phyloP scores from a whole-genome alignment of 2,113 vertebrate species.

The Epinephelus fuscoguttatus region DNA sequence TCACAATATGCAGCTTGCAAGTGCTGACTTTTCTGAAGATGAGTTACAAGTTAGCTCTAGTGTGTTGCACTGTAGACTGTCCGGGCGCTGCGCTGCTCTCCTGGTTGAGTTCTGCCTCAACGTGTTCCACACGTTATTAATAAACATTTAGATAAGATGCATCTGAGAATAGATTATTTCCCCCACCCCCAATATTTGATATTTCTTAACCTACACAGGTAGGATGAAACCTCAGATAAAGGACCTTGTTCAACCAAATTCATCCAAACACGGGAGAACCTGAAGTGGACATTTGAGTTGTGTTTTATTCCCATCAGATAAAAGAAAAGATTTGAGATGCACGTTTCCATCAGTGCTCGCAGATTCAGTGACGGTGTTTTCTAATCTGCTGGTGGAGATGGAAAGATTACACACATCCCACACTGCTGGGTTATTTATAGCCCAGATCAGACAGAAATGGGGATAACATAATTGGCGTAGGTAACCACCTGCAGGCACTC shows the following conservation, averaged over 20 bases:
- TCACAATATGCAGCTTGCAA: too few species aligned
- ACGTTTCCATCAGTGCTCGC: background rate
- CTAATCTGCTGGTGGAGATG: slow-evolving; percentile 40
- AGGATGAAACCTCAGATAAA: background rate
- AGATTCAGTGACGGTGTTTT: background rate
- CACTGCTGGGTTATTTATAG: slow-evolving; percentile 20
- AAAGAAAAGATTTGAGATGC: background rate
- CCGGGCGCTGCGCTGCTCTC: too few species aligned
- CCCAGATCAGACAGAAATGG: slow-evolving; percentile 26
- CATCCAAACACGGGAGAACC: background rate
- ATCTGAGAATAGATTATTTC: too few species aligned
- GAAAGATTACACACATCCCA: slow-evolving; percentile 6
- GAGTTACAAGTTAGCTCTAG: too few species aligned
- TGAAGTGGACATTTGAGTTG: background rate
- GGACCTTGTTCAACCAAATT: background rate
- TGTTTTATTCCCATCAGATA: background rate
- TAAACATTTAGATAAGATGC: too few species aligned
- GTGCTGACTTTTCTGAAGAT: too few species aligned
- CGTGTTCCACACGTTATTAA: too few species aligned
- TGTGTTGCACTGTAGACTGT: too few species aligned
- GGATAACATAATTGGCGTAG: slow-evolving; percentile 23
- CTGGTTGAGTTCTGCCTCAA: too few species aligned
- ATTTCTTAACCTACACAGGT: background rate
- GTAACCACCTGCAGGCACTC: slow-evolving; percentile 14
- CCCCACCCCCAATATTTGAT: background rate